phyloP scores from a whole-genome alignment of 1,140 invertebrate genomes.

The Xylocopa sonorina region DNA sequence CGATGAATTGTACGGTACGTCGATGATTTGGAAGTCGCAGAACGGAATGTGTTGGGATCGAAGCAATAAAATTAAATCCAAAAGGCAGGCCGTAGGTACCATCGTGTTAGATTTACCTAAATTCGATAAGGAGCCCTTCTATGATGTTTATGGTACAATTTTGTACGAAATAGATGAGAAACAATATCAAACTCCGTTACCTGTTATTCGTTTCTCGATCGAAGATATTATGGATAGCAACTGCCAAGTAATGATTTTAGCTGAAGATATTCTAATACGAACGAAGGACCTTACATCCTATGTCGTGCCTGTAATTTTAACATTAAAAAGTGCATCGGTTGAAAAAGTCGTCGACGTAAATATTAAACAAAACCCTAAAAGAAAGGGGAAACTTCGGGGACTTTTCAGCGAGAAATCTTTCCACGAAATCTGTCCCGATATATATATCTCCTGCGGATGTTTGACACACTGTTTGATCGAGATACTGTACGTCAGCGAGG shows the following conservation, averaged over 20 bases:
- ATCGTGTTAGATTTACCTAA: slow-evolving; percentile 71
- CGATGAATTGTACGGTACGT: background rate
- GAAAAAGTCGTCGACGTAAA: slow-evolving; percentile 60
- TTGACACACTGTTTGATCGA: slow-evolving; percentile 72
- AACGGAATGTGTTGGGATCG: slow-evolving; percentile 68
- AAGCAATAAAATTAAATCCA: slow-evolving; percentile 60
- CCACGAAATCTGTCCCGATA: slow-evolving; percentile 48
- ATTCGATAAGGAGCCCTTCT: slow-evolving; percentile 59
- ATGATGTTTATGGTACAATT: slow-evolving; percentile 69
- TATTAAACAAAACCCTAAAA: slow-evolving; percentile 45
- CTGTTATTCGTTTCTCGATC: slow-evolving; percentile 57
- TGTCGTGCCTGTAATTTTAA: slow-evolving; percentile 37
- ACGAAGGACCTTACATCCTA: background rate
- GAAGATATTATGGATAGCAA: slow-evolving; percentile 58
- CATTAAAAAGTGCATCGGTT: slow-evolving; percentile 70
- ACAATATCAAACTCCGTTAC: slow-evolving; percentile 68
- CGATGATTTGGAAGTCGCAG: slow-evolving; percentile 50
- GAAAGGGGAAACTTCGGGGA: slow-evolving; percentile 35
- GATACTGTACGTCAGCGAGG: slow-evolving; percentile 51
- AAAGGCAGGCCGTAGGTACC: slow-evolving; percentile 62
- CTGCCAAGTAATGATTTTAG: slow-evolving; percentile 57
- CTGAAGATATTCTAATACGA: slow-evolving; percentile 25
- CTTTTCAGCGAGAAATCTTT: slow-evolving; percentile 70
- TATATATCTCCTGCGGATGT: slow-evolving; percentile 60
- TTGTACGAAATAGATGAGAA: slow-evolving; percentile 69